Evolutionary conservation across 2,888 invertebrate genomes (phyloP).

Genomic region (Lasioglossum pauxillum): DNA sequence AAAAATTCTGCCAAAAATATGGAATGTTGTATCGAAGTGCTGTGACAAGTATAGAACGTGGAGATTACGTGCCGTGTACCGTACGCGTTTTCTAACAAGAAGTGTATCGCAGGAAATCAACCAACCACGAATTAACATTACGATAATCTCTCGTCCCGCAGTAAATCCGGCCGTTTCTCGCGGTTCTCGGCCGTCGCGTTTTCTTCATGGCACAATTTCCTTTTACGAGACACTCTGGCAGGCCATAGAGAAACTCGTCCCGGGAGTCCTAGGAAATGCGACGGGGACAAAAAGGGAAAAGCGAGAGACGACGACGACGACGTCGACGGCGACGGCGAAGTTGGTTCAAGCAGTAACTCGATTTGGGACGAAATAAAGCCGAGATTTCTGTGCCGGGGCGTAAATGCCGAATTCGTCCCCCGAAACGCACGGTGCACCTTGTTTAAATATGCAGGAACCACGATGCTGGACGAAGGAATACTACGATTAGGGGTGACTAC

Average conservation of each 20-base stretch:
- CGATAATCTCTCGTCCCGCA: slow-evolving; percentile 16
- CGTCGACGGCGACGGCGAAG: not conserved
- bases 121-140: slow-evolving; percentile 45
- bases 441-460: slow-evolving; percentile 50
- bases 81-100: not conserved
- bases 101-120: not conserved
- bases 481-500: not conserved
- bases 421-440: slow-evolving; percentile 14
- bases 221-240: slow-evolving; percentile 55
- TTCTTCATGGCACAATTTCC: slow-evolving; percentile 52
- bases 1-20: too few species aligned
- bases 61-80: too few species aligned
- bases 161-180: slow-evolving; percentile 22
- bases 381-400: slow-evolving; percentile 39
- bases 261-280: slow-evolving; percentile 26
- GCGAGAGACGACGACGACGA: slow-evolving; percentile 14
- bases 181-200: slow-evolving; percentile 24
- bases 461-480: not conserved
- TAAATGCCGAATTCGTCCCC: slow-evolving; percentile 41
- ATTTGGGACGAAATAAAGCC: slow-evolving; percentile 57
- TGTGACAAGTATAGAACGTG: too few species aligned
- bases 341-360: slow-evolving; percentile 52
- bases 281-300: slow-evolving; percentile 41
- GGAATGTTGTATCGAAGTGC: too few species aligned
- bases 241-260: slow-evolving; percentile 42